Base-by-base conservation (phyloP, 2,888 invertebrate genomes). In the Calliopum simillimum region DNA sequence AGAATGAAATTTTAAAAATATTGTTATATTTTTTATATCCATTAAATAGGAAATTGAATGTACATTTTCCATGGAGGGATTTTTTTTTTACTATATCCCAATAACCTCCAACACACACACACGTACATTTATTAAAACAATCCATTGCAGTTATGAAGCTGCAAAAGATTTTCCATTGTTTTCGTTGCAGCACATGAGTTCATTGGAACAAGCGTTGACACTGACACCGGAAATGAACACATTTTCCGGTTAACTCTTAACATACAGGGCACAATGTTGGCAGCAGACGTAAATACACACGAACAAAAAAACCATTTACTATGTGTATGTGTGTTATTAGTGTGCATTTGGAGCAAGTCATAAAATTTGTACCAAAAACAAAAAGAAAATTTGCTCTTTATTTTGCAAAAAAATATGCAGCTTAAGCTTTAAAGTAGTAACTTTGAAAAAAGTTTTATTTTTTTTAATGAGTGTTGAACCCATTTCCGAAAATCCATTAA, bases 211-310 rank as follows among this genome's bases (percentile, higher is more conserved):
- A 58, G 25, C 73, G 76, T 71, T 78, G 80, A 78, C 80, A 81
- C 76, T 80, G 81, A 81, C 81, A 81, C 80, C 81, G 81, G 81
- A 81, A 81, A 81, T 81, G 81, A 81, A 80, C 79, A 80, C 80
- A 79, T 81, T 79, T 81, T 79, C 81, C 81, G 80, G 78, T 53
- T 23, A n/a, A 44, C 55, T 49, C 53, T 55, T 23, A 53, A 23
- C 53, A 53, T 16, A 12, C 49, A 19, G 16, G 49, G 16, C 2
- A 49, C 19, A 19, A 19, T 49, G 49, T 19, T 12, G 19, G 19
- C 19, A 16, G 23, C 19, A 53, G 33, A 33, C 33, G 33, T 33
- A 25, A 3, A 25, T 5, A 25, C 25, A 25, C 5, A 33, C 33
- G 33, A 8, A 8, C 4, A 33, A 33, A n/a, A n/a, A n/a, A n/a